A percentile compares a stretch with the other conserved stretches of the same genome.
Conservation (phyloP, 1,140 invertebrate species). For the Cataglyphis hispanica region DNA sequence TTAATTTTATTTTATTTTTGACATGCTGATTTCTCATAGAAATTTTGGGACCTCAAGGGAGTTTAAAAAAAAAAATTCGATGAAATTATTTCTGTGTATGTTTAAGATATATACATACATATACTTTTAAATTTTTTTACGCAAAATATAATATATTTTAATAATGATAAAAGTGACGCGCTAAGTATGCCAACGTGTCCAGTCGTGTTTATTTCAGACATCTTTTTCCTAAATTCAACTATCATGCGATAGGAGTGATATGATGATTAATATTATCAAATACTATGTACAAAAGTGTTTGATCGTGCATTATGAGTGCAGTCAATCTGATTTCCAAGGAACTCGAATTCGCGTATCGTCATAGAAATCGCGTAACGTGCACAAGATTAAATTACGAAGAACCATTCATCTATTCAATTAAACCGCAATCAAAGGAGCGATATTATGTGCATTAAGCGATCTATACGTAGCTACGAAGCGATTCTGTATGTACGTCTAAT, state of each 20-base stretch:
- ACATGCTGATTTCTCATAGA: too few species aligned
- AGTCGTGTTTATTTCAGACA: neutral
- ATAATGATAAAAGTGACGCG: neutral
- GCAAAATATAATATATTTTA: constrained; percentile 4
- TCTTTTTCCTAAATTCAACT: neutral
- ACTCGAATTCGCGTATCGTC: neutral
- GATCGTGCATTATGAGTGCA: constrained; percentile 21
- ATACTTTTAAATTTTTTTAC: neutral
- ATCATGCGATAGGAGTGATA: neutral
- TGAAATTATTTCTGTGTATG: neutral
- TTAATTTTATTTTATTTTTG: too few species aligned
- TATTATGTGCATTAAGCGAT: neutral
- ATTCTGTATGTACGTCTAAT: constrained; percentile 1
- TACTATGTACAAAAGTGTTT: constrained; percentile 18
- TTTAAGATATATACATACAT: constrained; percentile 5
- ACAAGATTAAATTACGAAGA: neutral
- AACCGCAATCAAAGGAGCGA: neutral
- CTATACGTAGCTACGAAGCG: constrained; percentile 14
- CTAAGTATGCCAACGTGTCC: neutral
- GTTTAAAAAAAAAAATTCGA: neutral
- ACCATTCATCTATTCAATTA: neutral
- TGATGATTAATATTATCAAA: neutral
- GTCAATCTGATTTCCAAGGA: neutral
- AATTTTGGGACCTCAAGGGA: too few species aligned
- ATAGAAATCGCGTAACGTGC: neutral